Evolutionary conservation across 2,113 vertebrate genomes (phyloP), one percentile per base, ranked within the genome.

Genomic region (Cygnus buccinator): DNA sequence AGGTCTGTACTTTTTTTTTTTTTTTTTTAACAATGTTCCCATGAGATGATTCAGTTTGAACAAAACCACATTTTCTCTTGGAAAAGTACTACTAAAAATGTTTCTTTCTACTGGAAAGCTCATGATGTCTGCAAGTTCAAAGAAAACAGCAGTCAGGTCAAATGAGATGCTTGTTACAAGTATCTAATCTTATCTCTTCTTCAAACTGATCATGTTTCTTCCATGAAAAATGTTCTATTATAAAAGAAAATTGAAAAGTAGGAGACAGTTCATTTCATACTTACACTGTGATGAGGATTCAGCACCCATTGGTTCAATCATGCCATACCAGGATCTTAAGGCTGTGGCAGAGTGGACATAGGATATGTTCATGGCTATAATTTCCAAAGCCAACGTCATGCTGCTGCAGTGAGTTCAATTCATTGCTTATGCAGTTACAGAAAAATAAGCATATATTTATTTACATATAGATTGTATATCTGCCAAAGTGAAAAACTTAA

Each of bases 391-490:
- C 19, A 66, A 44, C 58, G 68, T 75, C 65, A 52, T 43, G 48
- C 25, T 76, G 59, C 43, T 93, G 71, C 13, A 76, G 33, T 75
- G 59, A 72, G 76, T 91, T 95, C 82, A 94, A 89, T 88, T 95
- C 31, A 95, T 54, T 93, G 87, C 73, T 94, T 89, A 94, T 79
- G 84, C 0, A 0, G 65, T 86, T 92, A 83, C 75, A 74, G 70
- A 95, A 94, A 75, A 93, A 91, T 89, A 95, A 96, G 33, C 79
- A 67, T 39, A 7, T 48, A 84, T 86, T 87, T 84, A 95, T 96
- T 96, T 96, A 87, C 95, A 95, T 95, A 95, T 95, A 96, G 81
- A 97, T 95, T 95, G 89, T 95, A 48, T 92, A 90, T 91, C 95
- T 93, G 95, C 61, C 89, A 92, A 95, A 90, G 33, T 70, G 79